These are phyloP conservation scores for Berghia stephanieae DNA, from an alignment of 1,140 invertebrate genomes.

Conservation along the genomic window DNA sequence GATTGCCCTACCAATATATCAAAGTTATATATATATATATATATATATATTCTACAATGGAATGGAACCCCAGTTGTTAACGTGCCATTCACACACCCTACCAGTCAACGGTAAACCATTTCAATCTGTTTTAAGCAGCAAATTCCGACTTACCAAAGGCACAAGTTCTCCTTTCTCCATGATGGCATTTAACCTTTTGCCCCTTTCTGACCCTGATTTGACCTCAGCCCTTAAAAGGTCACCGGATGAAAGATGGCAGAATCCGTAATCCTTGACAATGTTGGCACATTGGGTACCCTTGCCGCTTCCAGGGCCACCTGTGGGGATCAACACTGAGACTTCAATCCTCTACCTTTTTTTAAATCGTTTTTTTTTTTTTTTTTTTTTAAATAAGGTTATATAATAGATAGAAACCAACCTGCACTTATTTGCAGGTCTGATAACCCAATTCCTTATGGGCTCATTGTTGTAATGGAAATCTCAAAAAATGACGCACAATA, in stretches of 20 bases:
- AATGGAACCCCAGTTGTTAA: no score
- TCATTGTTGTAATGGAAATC: no score
- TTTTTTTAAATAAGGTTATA: no score
- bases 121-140: neutral
- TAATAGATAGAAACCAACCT: no score
- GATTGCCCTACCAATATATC: no score
- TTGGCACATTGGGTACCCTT: slow-evolving; percentile 68
- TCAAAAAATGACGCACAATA: no score
- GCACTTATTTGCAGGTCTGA: no score
- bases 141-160: slow-evolving; percentile 68
- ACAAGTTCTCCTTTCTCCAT: slow-evolving; percentile 84
- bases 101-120: slow-evolving; percentile 64
- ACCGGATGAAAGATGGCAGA: slow-evolving; percentile 67
- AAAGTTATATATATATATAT: neutral
- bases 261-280: slow-evolving; percentile 66
- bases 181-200: slow-evolving; percentile 72
- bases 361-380: no score
- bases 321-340: no score
- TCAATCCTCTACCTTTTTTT: no score
- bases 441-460: no score
- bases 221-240: slow-evolving; percentile 67
- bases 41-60: neutral
- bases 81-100: no score
- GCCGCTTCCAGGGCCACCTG: slow-evolving; percentile 68
- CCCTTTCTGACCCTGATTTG: slow-evolving; percentile 62